These are phyloP conservation scores for Varecia variegata DNA, from an alignment of 2,797 vertebrate species.

Conservation along the genomic window DNA sequence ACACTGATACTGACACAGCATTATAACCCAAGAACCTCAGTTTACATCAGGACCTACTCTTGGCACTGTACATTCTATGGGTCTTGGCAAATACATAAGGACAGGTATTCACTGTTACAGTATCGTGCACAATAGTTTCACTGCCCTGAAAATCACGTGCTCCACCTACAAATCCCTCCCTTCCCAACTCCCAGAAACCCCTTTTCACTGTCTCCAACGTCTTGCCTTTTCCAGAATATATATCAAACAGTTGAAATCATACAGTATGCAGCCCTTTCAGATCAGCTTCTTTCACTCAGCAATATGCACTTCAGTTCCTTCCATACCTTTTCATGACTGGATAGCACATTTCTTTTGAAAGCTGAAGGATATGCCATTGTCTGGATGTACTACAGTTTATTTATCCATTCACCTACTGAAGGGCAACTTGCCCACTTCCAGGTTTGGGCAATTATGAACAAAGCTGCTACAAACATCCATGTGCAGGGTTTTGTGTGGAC, in stretches of 20 bases:
- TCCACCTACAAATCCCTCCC: not conserved
- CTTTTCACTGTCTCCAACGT: not conserved
- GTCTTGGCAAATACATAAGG: not conserved
- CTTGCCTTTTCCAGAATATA: not conserved
- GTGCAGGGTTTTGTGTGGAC: not conserved
- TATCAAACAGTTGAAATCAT: not conserved
- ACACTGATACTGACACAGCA: fast-evolving
- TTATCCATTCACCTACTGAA: not conserved
- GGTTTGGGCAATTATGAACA: not conserved
- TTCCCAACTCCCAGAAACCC: not conserved
- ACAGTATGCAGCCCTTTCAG: not conserved
- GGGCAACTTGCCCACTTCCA: not conserved
- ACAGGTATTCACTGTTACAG: too few species aligned
- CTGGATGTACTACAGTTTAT: not conserved
- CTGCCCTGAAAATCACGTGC: not conserved
- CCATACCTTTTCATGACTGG: not conserved
- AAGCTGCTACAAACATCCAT: fast-evolving
- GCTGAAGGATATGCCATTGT: not conserved
- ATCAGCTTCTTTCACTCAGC: not conserved
- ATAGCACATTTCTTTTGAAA: not conserved
- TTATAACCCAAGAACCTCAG: not conserved
- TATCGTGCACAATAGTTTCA: not conserved
- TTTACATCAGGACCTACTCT: not conserved
- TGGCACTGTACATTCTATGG: fast-evolving
- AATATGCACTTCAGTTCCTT: not conserved